Evolutionary conservation across 2,113 vertebrate genomes (phyloP), one percentile per base, ranked within the genome.

Genomic region (Todiramphus chloris): DNA sequence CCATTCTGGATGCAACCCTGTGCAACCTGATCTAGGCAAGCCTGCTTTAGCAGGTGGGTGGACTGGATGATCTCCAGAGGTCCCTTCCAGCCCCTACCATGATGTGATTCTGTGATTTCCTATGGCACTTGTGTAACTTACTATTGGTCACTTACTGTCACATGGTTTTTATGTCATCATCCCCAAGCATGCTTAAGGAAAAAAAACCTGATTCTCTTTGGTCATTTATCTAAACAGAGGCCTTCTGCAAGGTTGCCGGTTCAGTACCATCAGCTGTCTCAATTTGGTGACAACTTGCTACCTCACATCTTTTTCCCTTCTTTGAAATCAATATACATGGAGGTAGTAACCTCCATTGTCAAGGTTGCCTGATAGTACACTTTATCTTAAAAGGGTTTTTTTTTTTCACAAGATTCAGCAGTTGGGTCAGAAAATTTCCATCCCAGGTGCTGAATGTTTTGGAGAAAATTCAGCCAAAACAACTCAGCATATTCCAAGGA

Each of bases 401-500:
- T 68, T 91, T 80, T 89, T 93, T 87, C 35, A 39, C 70, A 95
- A 37, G 83, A 86, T 87, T 86, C 31, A 30, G n/a, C 44, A 60
- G 33, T 93, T 89, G 77, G 85, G 39, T 92, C 69, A 79, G 80
- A 91, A 94, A 89, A 43, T 89, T 96, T 80, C 83, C 62, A 25
- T 89, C 69, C 74, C 89, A 95, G 92, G 53, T 94, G 83, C 76
- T 93, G 67, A 68, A 85, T 91, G 39, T 91, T 95, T 96, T 91
- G 81, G 67, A 88, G 50, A 83, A 87, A 73, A 94, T 88, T 95
- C 82, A 91, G 90, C 66, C 94, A 67, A 83, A 96, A 86, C 67
- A 95, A 41, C 55, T 90, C 79, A 39, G 79, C 28, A 6, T 94
- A 69, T 94, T 96, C 85, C 79, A 83, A 90, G 78, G 75, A 93